Evolutionary conservation across 2,888 invertebrate species (phyloP), one percentile per base, ranked within the genome.

Genomic region (Orthosia gothica): DNA sequence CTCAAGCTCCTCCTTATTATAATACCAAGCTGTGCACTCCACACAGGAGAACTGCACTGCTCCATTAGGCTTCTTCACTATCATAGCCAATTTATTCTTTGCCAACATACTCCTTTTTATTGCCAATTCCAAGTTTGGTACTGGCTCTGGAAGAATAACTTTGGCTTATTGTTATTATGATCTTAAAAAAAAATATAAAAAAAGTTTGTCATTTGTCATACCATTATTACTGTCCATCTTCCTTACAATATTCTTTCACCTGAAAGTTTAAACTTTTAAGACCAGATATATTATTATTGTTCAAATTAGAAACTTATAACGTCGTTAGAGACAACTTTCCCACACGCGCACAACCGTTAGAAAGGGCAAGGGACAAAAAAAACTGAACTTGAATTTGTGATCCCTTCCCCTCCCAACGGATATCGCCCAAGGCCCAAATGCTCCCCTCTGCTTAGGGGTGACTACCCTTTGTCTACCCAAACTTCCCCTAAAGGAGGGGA

Each of bases 21-120:
- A 97, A 93, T 98, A 98, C 57, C 97, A 97, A 97, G 97, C 97
- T 77, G 98, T 97, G 89, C 98, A 98, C 91, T 98, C 98, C 2
- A 98, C 98, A 91, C 98, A 98, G 87, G 98, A 98, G 93, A 97
- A 98, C 57, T 97, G 93, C 0, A 97, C 97, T 1, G 97, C 97
- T 9, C 98, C 98, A 87, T 98, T 97, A 0, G 97, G 92, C 0
- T 97, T 97, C 9, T 97, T 97, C 0, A 97, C 97, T 73, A 98
- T 98, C 88, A 98, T 97, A 5, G 98, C 98, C 91, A 98, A 97
- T 12, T 98, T 98, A 57, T 98, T 98, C 89, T 98, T 97, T 0
- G 98, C 97, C 84, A 98, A 97, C 88, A 93, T 85, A 83, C 91
- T 93, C 32, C 91, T 89, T 79, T 94, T 94, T 63, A 94, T 83